Evolutionary conservation across 2,797 vertebrate genomes (phyloP).

Genomic region (Ispidina lecontei): DNA sequence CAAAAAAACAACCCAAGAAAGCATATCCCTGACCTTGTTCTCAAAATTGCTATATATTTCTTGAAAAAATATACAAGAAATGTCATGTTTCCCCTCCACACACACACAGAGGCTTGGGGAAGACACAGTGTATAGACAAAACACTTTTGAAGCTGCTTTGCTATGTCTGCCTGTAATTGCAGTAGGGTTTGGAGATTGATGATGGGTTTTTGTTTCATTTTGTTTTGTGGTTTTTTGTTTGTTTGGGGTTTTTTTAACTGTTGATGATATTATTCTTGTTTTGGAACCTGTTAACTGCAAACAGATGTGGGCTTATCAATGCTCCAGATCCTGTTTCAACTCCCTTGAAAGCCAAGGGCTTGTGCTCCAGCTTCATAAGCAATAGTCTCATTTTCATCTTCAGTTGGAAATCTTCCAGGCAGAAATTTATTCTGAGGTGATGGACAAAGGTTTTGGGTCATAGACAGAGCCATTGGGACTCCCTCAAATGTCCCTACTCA

Average conservation of each 20-base stretch:
- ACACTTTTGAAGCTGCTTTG: not conserved
- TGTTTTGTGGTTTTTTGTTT: no score
- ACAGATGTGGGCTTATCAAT: not conserved
- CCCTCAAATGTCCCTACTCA: not conserved
- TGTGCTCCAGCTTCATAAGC: not conserved
- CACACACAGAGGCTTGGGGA: not conserved
- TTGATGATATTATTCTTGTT: not conserved
- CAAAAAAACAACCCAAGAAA: not conserved
- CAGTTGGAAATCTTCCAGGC: not conserved
- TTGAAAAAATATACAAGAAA: not conserved
- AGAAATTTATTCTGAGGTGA: not conserved
- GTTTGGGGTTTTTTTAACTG: not conserved
- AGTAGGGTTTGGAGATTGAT: not conserved
- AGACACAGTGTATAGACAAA: not conserved
- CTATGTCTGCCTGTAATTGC: not conserved
- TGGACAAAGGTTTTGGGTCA: not conserved
- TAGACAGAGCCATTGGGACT: not conserved
- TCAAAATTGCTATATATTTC: not conserved
- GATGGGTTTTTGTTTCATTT: not conserved
- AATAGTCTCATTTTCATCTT: not conserved
- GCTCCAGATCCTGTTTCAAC: not conserved
- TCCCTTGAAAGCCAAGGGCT: not conserved
- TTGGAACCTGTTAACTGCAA: not conserved
- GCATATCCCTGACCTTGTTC: not conserved
- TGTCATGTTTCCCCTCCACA: not conserved